A percentile compares a stretch with the other conserved stretches of the same genome.
Conservation (phyloP, 2,888 invertebrate genomes). For the Cerastis rubricosa region DNA sequence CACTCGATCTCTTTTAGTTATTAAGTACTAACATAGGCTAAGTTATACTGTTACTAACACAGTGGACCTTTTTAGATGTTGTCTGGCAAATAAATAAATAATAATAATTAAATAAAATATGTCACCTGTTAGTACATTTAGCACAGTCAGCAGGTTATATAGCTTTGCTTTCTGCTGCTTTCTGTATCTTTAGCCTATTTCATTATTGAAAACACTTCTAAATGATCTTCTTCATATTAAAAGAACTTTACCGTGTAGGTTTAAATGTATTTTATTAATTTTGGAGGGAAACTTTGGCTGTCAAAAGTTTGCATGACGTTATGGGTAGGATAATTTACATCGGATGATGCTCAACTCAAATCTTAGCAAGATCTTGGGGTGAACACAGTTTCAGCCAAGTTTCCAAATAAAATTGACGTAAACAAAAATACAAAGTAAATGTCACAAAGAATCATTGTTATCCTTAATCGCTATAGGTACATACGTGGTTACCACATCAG, state of each 20-base stretch:
- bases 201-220: background rate
- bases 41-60: no score
- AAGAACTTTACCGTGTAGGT: background rate
- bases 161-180: background rate
- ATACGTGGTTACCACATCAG: slow-evolving; percentile 38
- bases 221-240: background rate
- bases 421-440: slow-evolving; percentile 11
- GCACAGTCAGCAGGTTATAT: background rate
- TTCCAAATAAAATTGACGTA: background rate
- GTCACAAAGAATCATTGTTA: slow-evolving; percentile 16
- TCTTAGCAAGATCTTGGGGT: background rate
- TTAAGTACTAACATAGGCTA: no score
- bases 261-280: background rate
- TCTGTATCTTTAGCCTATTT: background rate
- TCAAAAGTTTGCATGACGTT: background rate
- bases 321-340: background rate
- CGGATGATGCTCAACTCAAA: background rate
- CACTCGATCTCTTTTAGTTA: no score
- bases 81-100: no score
- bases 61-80: no score
- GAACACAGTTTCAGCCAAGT: slow-evolving; percentile 1
- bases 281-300: no score
- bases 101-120: background rate
- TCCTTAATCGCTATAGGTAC: slow-evolving; percentile 35
- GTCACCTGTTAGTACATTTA: background rate